Evolutionary conservation across 2,113 vertebrate species (phyloP), one percentile per base, ranked within the genome.

Genomic region (Trogon surrucura): DNA sequence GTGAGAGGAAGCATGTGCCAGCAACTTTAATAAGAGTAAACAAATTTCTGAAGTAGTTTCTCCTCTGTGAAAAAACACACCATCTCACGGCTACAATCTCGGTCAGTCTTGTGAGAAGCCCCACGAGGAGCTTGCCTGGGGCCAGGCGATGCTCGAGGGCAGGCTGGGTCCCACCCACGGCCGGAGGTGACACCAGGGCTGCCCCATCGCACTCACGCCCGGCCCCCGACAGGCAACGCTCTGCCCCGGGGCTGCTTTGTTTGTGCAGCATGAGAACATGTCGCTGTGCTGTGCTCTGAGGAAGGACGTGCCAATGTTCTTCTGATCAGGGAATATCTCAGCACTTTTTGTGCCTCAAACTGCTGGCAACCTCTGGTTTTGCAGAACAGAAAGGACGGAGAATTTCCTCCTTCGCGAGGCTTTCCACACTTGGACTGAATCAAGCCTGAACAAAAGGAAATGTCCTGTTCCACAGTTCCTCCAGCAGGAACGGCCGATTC

Each of bases 81-180:
- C 16, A 12, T 19, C 10, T 29, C 56, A 27, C 0, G 3, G 41
- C 36, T 20, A 4, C 13, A 16, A 4, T 13, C 57, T 5, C 3
- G 0, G 70, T 3, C 2, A 5, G 5, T 16, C 34, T 13, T 0
- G 1, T 13, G 3, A 32, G 65, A 9, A 71, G 51, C 22, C 23
- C 4, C 45, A 4, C 32, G 4, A 1, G 16, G 66, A 36, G 50
- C 78, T 9, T 13, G 30, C 45, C 27, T 3, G 5, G 5, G 29
- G 44, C 25, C 21, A 32, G 56, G 53, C 0, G 0, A 8, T 25
- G 62, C 30, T 64, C 27, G 1, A 8, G n/a, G 53, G 36, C 36
- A 36, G 36, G 9, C 36, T 36, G 36, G 36, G 36, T 36, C 36
- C 36, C 36, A 36, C 36, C 36, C 36, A 36, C 26, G 64, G 30